Conservation (phyloP, 2,797 vertebrate genomes). For the Lepus townsendii region DNA sequence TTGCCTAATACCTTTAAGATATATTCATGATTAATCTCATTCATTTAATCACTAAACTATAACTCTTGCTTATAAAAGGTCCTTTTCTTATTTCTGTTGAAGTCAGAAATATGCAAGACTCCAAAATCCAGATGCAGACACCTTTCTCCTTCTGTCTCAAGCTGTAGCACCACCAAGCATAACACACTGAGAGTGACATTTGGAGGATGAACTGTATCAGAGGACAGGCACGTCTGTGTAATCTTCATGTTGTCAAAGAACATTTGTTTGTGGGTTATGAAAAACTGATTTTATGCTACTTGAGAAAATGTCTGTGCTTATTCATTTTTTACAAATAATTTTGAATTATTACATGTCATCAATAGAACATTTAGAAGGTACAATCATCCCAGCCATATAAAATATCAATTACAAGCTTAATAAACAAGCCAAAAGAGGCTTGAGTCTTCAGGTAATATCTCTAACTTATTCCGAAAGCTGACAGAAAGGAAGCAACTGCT, state of each 20-base stretch:
- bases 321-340: constrained; percentile 50
- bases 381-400: neutral
- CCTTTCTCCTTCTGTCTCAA: neutral
- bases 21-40: constrained; percentile 19
- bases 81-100: neutral
- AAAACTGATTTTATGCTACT: constrained; percentile 37
- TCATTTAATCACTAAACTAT: neutral
- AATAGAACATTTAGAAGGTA: constrained; percentile 29
- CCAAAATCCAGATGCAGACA: neutral
- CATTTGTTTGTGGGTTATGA: neutral
- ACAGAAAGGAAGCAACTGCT: constrained; percentile 59
- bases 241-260: neutral
- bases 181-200: neutral
- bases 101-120: neutral
- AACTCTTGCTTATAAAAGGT: neutral
- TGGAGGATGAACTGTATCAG: neutral
- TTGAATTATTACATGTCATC: constrained; percentile 13
- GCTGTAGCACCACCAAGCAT: neutral
- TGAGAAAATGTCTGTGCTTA: constrained; percentile 24
- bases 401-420: constrained; percentile 30
- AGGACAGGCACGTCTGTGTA: neutral
- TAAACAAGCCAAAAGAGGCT: constrained; percentile 5
- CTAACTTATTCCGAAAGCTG: constrained; percentile 49
- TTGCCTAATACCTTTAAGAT: neutral
- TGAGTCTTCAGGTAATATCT: constrained; percentile 32